These are phyloP conservation scores for Megastigmus dorsalis DNA, from an alignment of 2,888 invertebrate species.

Conservation along the genomic window DNA sequence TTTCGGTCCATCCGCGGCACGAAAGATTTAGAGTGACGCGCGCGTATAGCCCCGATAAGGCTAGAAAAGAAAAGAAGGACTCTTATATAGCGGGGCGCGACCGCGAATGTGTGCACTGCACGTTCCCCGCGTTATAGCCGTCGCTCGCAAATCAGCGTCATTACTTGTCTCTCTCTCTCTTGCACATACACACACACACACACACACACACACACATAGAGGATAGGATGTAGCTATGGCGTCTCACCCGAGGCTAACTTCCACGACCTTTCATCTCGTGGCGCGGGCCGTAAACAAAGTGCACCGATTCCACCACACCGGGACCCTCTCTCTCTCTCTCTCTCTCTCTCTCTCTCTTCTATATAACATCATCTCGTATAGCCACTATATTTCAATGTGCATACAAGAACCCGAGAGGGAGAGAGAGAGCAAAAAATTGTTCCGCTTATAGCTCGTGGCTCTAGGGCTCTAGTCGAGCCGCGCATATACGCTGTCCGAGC, in stretches of 20 bases:
- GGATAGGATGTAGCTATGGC: no score
- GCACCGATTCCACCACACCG: slow-evolving; percentile 33
- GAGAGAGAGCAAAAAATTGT: not conserved
- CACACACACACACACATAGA: slow-evolving; percentile 7
- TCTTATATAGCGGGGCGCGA: not conserved
- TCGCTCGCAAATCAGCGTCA: slow-evolving; percentile 48
- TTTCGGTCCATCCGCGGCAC: not conserved
- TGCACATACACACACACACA: not conserved
- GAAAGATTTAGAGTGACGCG: slow-evolving; percentile 6
- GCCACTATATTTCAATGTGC: slow-evolving; percentile 35
- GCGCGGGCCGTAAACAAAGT: slow-evolving; percentile 36
- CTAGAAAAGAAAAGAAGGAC: not conserved
- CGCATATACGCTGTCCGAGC: not conserved
- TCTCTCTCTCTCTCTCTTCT: not conserved
- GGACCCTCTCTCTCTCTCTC: not conserved
- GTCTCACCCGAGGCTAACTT: slow-evolving; percentile 26
- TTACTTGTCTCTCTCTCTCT: slow-evolving; percentile 27
- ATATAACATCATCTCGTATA: not conserved
- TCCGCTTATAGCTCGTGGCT: not conserved
- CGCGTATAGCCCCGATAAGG: slow-evolving; percentile 3
- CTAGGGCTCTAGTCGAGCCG: no score
- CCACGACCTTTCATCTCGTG: slow-evolving; percentile 29
- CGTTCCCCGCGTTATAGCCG: no score
- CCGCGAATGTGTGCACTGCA: not conserved
- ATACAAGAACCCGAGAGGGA: not conserved